Percentiles rank a stretch among this genome's conserved stretches.
Evolutionary conservation across 2,797 vertebrate genomes (phyloP).

Genomic region (Gallinago solitaria): DNA sequence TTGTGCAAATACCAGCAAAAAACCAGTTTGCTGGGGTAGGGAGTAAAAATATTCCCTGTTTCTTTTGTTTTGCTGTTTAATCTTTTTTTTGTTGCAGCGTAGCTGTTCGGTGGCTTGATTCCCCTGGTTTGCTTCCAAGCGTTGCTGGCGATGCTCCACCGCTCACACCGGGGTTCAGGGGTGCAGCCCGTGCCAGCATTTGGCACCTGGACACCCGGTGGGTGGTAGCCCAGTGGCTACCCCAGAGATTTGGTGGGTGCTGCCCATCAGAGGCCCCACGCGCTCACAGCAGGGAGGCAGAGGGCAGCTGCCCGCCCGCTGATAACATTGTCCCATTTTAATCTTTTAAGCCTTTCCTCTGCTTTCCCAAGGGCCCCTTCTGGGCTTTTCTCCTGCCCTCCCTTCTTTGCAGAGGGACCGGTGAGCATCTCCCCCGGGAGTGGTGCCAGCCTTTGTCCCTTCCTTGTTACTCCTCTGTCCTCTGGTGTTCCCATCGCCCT

Average conservation of each 20-base stretch:
- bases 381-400: neutral
- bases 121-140: neutral
- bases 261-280: accelerated
- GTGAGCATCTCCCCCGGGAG: accelerated
- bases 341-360: neutral
- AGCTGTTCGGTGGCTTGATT: neutral
- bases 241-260: accelerated
- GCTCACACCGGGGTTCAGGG: accelerated
- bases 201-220: accelerated
- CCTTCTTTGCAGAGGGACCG: neutral
- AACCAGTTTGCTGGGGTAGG: neutral
- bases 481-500: accelerated
- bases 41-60: neutral
- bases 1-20: neutral
- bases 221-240: neutral
- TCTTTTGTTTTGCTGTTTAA: neutral
- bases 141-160: neutral
- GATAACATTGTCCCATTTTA: neutral
- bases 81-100: neutral
- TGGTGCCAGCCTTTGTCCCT: accelerated
- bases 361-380: neutral
- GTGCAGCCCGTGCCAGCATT: neutral
- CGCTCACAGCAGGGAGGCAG: accelerated
- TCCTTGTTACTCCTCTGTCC: neutral
- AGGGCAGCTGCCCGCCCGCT: neutral